These are phyloP conservation scores for Platycercus adscitus DNA, from an alignment of 2,113 vertebrate genomes.

Conservation along the genomic window DNA sequence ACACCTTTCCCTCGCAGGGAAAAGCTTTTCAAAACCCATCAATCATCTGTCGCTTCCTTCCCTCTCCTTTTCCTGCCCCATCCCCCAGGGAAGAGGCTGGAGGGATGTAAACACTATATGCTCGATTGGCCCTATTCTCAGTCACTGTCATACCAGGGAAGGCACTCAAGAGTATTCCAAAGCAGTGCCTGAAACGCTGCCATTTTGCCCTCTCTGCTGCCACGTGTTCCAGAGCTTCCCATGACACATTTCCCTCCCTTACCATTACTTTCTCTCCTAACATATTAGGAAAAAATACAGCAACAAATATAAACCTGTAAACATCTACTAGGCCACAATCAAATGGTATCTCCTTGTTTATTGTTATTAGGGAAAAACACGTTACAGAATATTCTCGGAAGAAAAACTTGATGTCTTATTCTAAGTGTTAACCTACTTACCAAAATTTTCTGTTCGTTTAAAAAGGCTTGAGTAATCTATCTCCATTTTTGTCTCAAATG, in stretches of 20 bases:
- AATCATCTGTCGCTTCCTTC: constrained; percentile 31
- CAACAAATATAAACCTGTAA: background rate
- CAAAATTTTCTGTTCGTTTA: background rate
- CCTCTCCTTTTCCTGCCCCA: constrained; percentile 39
- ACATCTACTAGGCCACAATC: background rate
- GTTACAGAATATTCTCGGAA: background rate
- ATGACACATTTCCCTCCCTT: background rate
- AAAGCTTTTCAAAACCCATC: constrained; percentile 35
- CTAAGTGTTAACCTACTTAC: background rate
- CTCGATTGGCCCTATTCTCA: background rate
- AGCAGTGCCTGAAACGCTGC: background rate
- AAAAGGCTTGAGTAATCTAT: background rate
- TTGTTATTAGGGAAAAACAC: background rate
- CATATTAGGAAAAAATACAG: background rate
- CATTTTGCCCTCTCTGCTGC: background rate
- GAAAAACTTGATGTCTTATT: background rate
- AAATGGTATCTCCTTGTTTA: background rate
- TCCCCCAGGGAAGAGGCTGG: constrained; percentile 35
- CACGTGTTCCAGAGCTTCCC: background rate
- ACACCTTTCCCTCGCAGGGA: background rate
- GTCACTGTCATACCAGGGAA: background rate
- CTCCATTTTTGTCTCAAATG: background rate
- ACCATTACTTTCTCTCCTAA: background rate
- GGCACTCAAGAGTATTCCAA: constrained; percentile 7
- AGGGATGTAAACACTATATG: constrained; percentile 11